Percentiles rank a stretch among this genome's conserved stretches.
These are phyloP conservation scores for Lepidonotus clava DNA, from an alignment of 2,888 invertebrate species.

Conservation along the genomic window DNA sequence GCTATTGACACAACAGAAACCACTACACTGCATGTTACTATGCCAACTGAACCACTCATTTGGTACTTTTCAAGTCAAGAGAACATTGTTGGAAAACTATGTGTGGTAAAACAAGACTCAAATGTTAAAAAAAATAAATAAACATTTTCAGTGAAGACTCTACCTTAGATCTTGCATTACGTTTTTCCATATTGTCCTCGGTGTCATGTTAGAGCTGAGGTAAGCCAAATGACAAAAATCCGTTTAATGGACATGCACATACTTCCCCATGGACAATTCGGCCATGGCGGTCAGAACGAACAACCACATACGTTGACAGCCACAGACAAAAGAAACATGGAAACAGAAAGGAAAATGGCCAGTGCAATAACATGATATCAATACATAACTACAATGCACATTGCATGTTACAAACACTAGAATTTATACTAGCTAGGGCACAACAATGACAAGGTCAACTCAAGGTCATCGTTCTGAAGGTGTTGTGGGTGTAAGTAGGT, in stretches of 20 bases:
- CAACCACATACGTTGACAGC: background rate
- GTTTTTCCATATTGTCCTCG: conserved; percentile 57
- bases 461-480: conserved; percentile 50
- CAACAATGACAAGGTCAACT: conserved; percentile 50
- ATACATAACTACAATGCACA: conserved; percentile 3
- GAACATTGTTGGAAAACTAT: conserved; percentile 15
- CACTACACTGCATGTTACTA: background rate
- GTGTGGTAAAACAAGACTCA: conserved; percentile 20
- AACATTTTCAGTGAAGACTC: background rate
- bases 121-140: conserved; percentile 10
- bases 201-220: conserved; percentile 56
- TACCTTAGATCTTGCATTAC: conserved; percentile 58
- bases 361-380: background rate
- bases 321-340: background rate
- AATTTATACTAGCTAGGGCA: conserved; percentile 15
- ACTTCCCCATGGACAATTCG: background rate
- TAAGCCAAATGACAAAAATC: conserved; percentile 34
- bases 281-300: background rate
- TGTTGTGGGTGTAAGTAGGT: conserved; percentile 50
- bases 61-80: background rate
- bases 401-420: background rate
- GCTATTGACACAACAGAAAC: background rate
- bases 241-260: conserved; percentile 50
- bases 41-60: background rate
- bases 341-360: background rate